Conservation (phyloP, 2,797 vertebrate genomes). For the Rhyacichthys aspro region DNA sequence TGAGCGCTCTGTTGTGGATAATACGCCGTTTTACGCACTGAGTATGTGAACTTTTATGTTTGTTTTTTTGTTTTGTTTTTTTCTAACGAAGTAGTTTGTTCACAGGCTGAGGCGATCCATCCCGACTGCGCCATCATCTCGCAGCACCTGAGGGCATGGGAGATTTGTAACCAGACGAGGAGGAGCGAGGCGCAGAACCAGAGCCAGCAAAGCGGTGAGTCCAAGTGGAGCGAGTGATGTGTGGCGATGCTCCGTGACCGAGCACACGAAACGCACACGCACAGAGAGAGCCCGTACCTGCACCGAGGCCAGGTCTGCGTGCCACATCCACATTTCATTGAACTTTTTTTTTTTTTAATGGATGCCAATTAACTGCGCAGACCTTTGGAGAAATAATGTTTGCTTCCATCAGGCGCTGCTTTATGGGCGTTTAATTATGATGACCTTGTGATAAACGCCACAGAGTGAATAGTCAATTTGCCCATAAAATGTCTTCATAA, state of each 20-base stretch:
- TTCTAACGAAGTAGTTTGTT: constrained; percentile 35
- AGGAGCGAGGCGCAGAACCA: constrained; percentile 72
- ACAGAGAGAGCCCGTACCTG: neutral
- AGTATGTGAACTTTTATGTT: neutral
- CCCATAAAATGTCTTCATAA: neutral
- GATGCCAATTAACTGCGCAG: neutral
- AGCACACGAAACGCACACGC: constrained; percentile 2
- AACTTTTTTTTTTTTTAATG: constrained; percentile 1
- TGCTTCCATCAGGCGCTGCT: neutral
- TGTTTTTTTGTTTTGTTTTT: neutral
- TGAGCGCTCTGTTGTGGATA: neutral
- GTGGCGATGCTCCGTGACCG: constrained; percentile 16
- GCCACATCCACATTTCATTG: neutral
- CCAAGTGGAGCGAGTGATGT: neutral
- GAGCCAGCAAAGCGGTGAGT: constrained; percentile 66
- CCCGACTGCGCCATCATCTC: constrained; percentile 81
- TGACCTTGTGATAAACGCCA: constrained; percentile 6
- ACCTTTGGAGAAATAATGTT: constrained; percentile 3
- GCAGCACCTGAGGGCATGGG: constrained; percentile 73
- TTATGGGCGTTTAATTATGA: neutral
- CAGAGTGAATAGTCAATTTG: neutral
- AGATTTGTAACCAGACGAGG: constrained; percentile 71
- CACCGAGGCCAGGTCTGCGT: neutral
- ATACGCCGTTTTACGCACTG: constrained; percentile 7
- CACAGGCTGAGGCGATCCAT: constrained; percentile 75